Conservation (phyloP, 2,888 invertebrate genomes). For the Zygothrica quintamaculata region DNA sequence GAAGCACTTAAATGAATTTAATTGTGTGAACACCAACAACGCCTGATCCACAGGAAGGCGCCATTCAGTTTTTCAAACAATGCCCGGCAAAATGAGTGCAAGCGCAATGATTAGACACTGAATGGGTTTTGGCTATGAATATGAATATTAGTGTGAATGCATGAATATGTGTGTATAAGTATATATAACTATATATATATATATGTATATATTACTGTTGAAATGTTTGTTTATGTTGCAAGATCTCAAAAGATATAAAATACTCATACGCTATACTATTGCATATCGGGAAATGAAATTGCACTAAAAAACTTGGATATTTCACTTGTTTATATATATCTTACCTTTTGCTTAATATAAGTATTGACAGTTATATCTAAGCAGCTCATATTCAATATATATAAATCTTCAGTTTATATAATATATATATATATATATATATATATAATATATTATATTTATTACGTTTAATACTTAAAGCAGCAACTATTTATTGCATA, state of each 20-base stretch:
- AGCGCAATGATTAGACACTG: conserved; percentile 56
- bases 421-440: no score
- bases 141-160: background rate
- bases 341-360: no score
- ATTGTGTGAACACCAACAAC: conserved; percentile 70
- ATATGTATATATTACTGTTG: no score
- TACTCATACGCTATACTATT: background rate
- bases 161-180: background rate
- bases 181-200: background rate
- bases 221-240: conserved; percentile 16
- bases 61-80: conserved; percentile 67
- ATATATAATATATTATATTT: no score
- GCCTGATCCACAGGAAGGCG: conserved; percentile 41
- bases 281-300: no score
- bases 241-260: background rate
- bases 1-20: conserved; percentile 81
- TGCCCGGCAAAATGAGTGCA: conserved; percentile 61
- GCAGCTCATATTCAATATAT: no score
- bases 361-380: no score
- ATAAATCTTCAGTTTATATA: no score
- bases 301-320: no score
- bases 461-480: no score
- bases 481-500: no score
- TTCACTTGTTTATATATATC: no score
- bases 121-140: conserved; percentile 16